Conservation (phyloP, 1,140 invertebrate genomes). For the Paraescarpia echinospica region DNA sequence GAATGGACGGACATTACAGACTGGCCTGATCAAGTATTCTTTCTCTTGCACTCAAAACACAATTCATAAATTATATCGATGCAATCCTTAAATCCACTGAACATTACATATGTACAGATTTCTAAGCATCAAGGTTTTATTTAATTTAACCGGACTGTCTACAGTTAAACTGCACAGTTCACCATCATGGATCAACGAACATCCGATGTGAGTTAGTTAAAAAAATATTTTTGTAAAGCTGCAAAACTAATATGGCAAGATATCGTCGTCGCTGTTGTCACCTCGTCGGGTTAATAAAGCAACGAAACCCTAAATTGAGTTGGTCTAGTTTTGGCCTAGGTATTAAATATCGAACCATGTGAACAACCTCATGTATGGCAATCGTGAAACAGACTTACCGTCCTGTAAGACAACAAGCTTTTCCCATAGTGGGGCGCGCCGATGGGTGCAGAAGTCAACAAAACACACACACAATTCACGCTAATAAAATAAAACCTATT, state of each 20-base stretch:
- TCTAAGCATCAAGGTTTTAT: neutral
- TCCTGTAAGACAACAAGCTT: neutral
- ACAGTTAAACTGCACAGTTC: neutral
- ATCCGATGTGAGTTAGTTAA: neutral
- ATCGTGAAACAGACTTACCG: neutral
- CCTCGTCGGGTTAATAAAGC: neutral
- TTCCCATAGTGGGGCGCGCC: neutral
- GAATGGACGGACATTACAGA: neutral
- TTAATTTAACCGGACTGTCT: neutral
- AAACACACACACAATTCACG: neutral
- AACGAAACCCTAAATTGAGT: neutral
- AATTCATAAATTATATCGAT: neutral
- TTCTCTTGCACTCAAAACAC: neutral
- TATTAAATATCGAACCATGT: neutral
- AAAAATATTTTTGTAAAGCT: neutral
- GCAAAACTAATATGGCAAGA: constrained; percentile 1
- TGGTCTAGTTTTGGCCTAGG: neutral
- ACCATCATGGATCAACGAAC: neutral
- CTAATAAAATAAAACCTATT: neutral
- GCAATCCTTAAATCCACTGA: neutral
- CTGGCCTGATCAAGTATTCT: neutral
- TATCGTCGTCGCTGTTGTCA: neutral
- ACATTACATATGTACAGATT: neutral
- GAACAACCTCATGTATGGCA: neutral
- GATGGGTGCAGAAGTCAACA: neutral